Conservation (phyloP, 2,888 invertebrate genomes). For the Macrosiphum euphorbiae region DNA sequence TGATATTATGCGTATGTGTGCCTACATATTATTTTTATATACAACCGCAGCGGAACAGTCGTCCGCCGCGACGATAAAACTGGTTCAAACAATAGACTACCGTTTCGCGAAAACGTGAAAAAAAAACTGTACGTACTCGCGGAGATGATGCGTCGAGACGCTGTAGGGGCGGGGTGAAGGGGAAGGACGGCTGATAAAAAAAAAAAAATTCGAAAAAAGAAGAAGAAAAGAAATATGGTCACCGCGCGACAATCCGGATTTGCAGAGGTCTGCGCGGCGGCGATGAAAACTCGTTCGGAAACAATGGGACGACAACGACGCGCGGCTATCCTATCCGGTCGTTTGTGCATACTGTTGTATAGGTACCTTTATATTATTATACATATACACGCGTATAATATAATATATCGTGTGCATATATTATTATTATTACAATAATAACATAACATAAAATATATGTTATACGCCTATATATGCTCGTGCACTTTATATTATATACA, state of each 20-base stretch:
- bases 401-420: slow-evolving; percentile 13
- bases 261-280: slow-evolving; percentile 44
- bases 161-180: background rate
- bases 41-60: background rate
- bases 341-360: background rate
- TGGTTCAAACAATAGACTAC: slow-evolving; percentile 64
- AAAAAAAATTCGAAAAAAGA: slow-evolving; percentile 24
- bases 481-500: background rate
- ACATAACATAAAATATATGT: background rate
- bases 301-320: slow-evolving; percentile 51
- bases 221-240: slow-evolving; percentile 48
- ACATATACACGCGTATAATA: background rate
- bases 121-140: background rate
- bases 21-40: background rate
- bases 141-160: background rate
- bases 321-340: slow-evolving; percentile 5
- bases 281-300: slow-evolving; percentile 56
- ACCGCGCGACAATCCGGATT: slow-evolving; percentile 58
- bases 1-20: background rate
- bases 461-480: background rate
- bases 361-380: background rate
- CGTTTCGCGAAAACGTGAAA: slow-evolving; percentile 56
- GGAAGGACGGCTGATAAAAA: background rate
- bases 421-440: slow-evolving; percentile 4
- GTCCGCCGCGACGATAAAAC: slow-evolving; percentile 29